phyloP scores from a whole-genome alignment of 2,113 vertebrate species.

The Etheostoma cragini region DNA sequence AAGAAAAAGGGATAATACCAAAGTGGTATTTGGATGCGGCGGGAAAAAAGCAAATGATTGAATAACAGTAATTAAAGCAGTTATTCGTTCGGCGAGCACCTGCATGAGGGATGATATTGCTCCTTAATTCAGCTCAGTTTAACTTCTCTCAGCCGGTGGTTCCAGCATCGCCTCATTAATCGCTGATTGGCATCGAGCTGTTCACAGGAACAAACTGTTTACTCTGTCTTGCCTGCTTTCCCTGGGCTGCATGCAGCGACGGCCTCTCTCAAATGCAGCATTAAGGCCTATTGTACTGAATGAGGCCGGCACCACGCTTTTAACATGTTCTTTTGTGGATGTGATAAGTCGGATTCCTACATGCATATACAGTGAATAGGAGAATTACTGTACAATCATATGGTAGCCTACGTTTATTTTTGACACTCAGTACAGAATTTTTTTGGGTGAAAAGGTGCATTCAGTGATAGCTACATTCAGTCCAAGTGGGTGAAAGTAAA shows the following conservation, averaged over 20 bases:
- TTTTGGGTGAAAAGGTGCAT: background rate
- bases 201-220: conserved; percentile 86
- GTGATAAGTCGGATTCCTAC: conserved; percentile 29
- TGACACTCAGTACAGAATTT: background rate
- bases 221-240: conserved; percentile 81
- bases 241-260: conserved; percentile 68
- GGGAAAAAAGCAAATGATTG: conserved; percentile 94
- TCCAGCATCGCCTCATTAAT: conserved; percentile 88
- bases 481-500: conserved; percentile 18
- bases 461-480: background rate
- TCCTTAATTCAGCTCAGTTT: conserved; percentile 88
- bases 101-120: conserved; percentile 90
- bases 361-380: background rate
- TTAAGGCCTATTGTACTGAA: conserved; percentile 75
- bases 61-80: conserved; percentile 99
- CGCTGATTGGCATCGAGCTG: conserved; percentile 87
- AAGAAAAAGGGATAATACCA: conserved; percentile 96
- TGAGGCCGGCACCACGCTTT: conserved; percentile 27
- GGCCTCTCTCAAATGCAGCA: conserved; percentile 61
- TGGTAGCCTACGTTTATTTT: background rate
- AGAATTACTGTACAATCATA: conserved; percentile 4
- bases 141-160: conserved; percentile 86
- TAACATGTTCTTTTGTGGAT: conserved; percentile 41
- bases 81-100: conserved; percentile 99
- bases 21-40: conserved; percentile 86